Evolutionary conservation across 2,797 vertebrate genomes (phyloP).

Genomic region (Crocodylus rhombifer): DNA sequence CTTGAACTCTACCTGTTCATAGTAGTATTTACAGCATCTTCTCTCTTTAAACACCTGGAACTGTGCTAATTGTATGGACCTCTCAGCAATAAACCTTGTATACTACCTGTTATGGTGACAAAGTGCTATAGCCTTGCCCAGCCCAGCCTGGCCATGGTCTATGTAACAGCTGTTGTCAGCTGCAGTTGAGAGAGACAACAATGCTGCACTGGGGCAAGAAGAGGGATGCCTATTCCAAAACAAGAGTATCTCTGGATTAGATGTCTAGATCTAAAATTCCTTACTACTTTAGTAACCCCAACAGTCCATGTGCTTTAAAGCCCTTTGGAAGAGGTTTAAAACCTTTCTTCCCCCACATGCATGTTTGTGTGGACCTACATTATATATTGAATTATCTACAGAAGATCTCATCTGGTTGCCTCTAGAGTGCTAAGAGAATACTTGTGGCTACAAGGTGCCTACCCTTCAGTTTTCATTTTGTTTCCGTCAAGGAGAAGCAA

Average conservation of each 20-base stretch:
- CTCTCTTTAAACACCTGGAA: background rate
- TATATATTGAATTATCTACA: background rate
- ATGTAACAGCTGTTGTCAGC: slow-evolving; percentile 66
- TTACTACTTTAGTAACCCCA: background rate
- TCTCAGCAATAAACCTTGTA: background rate
- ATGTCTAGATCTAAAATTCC: background rate
- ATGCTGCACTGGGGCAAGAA: background rate
- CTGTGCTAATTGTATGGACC: background rate
- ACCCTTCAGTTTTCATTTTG: background rate
- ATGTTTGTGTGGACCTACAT: background rate
- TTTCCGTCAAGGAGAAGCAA: background rate
- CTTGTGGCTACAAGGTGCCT: slow-evolving; percentile 9
- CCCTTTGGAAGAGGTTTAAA: slow-evolving; percentile 20
- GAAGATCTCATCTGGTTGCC: background rate
- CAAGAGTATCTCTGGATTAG: slow-evolving; percentile 11
- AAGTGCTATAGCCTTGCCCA: background rate
- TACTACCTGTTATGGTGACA: background rate
- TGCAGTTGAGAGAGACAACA: slow-evolving; percentile 45
- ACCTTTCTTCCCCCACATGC: background rate
- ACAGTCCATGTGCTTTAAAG: too few species aligned
- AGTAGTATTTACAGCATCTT: background rate
- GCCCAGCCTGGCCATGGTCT: background rate
- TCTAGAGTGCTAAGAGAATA: background rate
- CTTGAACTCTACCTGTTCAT: background rate
- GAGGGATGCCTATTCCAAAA: background rate